Percentiles rank a stretch among this genome's conserved stretches.
These are phyloP conservation scores for Solenodon paradoxus DNA, from an alignment of 2,113 vertebrate genomes.

Conservation along the genomic window DNA sequence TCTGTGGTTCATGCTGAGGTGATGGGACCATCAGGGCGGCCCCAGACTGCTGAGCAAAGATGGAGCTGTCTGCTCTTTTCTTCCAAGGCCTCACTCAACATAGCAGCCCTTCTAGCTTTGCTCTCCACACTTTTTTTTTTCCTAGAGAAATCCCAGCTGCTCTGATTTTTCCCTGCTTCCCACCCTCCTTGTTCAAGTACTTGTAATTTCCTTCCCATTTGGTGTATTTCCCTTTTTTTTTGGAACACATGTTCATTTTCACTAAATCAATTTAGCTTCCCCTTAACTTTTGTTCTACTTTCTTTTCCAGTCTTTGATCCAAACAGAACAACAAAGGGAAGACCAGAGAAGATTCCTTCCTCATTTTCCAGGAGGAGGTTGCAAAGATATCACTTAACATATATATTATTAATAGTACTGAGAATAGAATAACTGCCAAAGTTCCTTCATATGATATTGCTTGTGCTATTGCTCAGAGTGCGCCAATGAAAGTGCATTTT, in stretches of 20 bases:
- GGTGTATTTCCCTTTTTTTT: neutral
- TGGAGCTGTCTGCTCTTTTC: neutral
- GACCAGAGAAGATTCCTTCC: neutral
- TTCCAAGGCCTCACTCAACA: neutral
- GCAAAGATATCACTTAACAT: neutral
- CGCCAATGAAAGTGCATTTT: rapidly evolving
- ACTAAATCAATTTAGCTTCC: neutral
- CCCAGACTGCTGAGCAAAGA: neutral
- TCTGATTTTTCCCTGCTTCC: neutral
- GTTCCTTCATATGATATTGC: rapidly evolving
- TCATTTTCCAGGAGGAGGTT: neutral
- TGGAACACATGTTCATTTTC: neutral
- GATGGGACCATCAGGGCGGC: no score
- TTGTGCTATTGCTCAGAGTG: rapidly evolving
- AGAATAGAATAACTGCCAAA: rapidly evolving
- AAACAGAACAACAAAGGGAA: neutral
- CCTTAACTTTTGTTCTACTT: neutral
- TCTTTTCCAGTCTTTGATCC: neutral
- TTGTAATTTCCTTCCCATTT: neutral
- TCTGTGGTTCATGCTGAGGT: neutral
- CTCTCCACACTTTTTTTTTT: no score
- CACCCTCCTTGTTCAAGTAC: neutral
- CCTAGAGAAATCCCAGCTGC: neutral
- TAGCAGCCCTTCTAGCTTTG: neutral
- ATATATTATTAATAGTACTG: rapidly evolving